Evolutionary conservation across 2,797 vertebrate species (phyloP).

Genomic region (Sebastes minor): DNA sequence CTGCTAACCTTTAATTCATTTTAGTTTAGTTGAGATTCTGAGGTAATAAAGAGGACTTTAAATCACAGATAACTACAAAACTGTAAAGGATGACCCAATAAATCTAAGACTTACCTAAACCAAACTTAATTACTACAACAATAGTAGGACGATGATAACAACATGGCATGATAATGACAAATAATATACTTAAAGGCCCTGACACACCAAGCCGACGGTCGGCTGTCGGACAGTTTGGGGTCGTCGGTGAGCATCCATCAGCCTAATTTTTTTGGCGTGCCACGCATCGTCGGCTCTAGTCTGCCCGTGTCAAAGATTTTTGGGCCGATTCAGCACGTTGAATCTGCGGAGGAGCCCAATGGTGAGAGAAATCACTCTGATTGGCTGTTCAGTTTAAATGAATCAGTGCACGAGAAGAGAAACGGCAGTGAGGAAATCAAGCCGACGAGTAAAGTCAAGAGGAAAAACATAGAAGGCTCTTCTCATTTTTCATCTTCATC

Average conservation of each 20-base stretch:
- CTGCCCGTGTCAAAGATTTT: accelerated
- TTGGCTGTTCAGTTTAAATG: too few relatives aligned
- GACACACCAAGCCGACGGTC: too few relatives aligned
- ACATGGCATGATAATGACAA: neutral
- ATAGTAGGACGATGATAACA: neutral
- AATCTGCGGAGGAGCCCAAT: too few relatives aligned
- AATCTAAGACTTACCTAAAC: neutral
- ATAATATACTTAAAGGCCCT: neutral
- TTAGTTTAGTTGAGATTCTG: neutral
- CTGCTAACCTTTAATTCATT: neutral
- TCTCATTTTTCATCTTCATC: too few relatives aligned
- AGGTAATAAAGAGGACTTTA: neutral
- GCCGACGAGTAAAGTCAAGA: too few relatives aligned
- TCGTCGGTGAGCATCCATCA: accelerated
- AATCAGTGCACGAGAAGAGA: too few relatives aligned
- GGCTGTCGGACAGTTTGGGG: accelerated
- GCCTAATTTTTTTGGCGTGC: too few relatives aligned
- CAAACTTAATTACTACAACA: neutral
- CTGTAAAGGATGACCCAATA: neutral
- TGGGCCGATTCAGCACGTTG: too few relatives aligned
- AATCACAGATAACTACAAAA: neutral
- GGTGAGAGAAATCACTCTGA: too few relatives aligned
- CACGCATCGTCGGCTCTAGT: too few relatives aligned
- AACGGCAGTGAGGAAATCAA: too few relatives aligned
- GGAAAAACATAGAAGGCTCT: too few relatives aligned